Evolutionary conservation across 1,140 invertebrate species (phyloP).

Genomic region (Harpegnathos saltator): DNA sequence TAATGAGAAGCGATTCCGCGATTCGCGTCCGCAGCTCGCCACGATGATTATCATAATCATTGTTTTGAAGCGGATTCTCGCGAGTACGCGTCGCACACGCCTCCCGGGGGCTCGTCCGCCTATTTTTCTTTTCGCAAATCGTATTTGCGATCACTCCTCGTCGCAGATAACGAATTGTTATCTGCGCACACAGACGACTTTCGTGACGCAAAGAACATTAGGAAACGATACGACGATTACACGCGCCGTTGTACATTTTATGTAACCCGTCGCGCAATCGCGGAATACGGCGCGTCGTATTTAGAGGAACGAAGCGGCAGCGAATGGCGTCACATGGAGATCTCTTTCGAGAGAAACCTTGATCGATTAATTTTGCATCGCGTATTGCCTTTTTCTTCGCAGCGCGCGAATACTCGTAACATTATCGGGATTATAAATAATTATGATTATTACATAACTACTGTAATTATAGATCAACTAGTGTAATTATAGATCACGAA

Average conservation of each 20-base stretch:
- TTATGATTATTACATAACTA: too few relatives aligned
- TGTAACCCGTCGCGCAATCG: background rate
- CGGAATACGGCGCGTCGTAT: background rate
- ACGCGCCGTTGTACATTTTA: slow-evolving; percentile 13
- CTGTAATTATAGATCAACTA: too few relatives aligned
- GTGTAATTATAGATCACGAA: too few relatives aligned
- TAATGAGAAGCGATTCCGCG: background rate
- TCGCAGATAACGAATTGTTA: slow-evolving; percentile 16
- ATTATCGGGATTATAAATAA: too few relatives aligned
- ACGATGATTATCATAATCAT: background rate
- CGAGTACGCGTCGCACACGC: background rate
- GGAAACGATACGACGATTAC: slow-evolving; percentile 31
- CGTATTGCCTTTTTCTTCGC: background rate
- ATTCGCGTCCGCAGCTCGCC: background rate
- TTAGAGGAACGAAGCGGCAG: background rate
- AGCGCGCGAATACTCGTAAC: too few relatives aligned
- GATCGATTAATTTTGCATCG: background rate
- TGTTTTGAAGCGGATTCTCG: slow-evolving; percentile 2
- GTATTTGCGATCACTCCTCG: background rate
- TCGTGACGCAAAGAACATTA: slow-evolving; percentile 41
- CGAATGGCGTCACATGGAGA: background rate
- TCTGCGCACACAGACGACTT: background rate
- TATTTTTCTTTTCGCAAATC: background rate
- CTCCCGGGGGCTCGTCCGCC: background rate
- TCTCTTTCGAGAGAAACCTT: background rate